Evolutionary conservation across 2,888 invertebrate species (phyloP).

Genomic region (Andrena fulva): DNA sequence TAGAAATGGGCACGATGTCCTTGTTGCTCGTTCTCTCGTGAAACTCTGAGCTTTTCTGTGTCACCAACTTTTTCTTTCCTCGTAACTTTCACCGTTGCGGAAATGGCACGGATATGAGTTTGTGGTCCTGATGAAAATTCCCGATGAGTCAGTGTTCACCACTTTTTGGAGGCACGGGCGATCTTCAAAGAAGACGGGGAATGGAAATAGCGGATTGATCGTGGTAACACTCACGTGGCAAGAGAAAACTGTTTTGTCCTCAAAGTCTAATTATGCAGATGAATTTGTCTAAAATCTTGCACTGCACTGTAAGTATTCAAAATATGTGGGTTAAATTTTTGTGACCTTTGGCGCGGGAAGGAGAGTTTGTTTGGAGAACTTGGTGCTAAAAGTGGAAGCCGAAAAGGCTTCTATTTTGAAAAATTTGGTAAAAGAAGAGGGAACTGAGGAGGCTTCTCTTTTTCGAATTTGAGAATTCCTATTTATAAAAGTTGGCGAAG

Average conservation of each 20-base stretch:
- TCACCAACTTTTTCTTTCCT: conserved; percentile 27
- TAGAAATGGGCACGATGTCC: background rate
- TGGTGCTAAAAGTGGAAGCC: background rate
- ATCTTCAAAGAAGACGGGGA: background rate
- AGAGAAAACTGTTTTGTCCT: background rate
- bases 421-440: too few species aligned
- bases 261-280: too few species aligned
- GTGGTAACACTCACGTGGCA: background rate
- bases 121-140: background rate
- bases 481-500: too few species aligned
- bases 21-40: conserved; percentile 34
- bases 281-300: too few species aligned
- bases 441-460: too few species aligned
- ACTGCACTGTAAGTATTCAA: too few species aligned
- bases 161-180: background rate
- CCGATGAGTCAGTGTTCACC: too few species aligned
- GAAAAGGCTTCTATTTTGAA: background rate
- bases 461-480: too few species aligned
- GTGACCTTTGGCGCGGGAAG: too few species aligned
- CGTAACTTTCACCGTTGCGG: conserved; percentile 55
- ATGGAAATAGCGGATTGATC: too few species aligned
- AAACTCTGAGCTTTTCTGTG: conserved; percentile 27
- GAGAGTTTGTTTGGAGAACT: too few species aligned
- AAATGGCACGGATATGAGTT: conserved; percentile 2
- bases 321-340: too few species aligned